A percentile compares a stretch with the other conserved stretches of the same genome.
These are phyloP conservation scores for Anhinga rufa DNA, from an alignment of 2,113 vertebrate genomes.

Conservation along the genomic window DNA sequence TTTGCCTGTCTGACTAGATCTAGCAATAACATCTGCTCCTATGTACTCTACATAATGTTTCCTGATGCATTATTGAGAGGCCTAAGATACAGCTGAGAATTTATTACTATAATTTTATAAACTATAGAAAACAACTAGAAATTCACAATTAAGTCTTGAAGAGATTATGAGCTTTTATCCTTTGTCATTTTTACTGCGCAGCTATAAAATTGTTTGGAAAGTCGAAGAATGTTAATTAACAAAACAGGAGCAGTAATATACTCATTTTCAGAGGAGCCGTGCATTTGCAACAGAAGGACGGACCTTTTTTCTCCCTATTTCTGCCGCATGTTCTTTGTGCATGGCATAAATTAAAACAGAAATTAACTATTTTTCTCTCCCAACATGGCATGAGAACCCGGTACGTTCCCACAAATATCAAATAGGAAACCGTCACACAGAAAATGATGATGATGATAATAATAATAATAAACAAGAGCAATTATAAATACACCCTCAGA, in stretches of 20 bases:
- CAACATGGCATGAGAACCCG: neutral
- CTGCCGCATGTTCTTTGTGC: neutral
- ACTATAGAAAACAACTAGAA: neutral
- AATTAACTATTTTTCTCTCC: neutral
- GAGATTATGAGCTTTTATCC: neutral
- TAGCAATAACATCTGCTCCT: neutral
- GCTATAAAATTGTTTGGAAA: neutral
- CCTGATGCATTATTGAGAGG: neutral
- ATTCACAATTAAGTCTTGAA: neutral
- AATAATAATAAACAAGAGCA: neutral
- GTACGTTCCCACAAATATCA: neutral
- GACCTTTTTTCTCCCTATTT: neutral
- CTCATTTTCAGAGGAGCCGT: neutral
- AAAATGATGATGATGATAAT: neutral
- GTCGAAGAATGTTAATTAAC: neutral
- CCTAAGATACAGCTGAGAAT: neutral
- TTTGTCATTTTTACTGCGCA: neutral
- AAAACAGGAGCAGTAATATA: neutral
- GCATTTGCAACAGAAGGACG: neutral
- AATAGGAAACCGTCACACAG: neutral
- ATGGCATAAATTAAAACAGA: neutral
- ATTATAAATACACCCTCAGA: neutral
- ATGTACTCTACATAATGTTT: neutral
- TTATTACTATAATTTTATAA: neutral
- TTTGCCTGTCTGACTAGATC: neutral